Percentiles rank a stretch among this genome's conserved stretches.
These are phyloP conservation scores for Fregata magnificens DNA, from an alignment of 2,113 vertebrate species.

Conservation along the genomic window DNA sequence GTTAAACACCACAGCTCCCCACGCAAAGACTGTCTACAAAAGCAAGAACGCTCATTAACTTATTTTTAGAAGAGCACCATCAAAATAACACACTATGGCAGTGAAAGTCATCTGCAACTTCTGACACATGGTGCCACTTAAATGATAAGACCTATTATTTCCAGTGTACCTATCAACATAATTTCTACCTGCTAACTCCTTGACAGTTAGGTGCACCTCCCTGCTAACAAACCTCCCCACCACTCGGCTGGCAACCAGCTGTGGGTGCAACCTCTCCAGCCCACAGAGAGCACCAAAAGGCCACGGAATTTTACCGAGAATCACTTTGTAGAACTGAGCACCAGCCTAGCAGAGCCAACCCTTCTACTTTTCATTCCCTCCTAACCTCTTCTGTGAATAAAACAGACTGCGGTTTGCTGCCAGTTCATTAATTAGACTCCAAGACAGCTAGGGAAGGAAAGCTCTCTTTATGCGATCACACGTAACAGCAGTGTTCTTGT, in stretches of 20 bases:
- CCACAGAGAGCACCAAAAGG: background rate
- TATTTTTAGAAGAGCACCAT: background rate
- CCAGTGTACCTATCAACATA: background rate
- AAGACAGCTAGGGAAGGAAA: background rate
- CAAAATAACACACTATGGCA: background rate
- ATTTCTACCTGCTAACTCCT: background rate
- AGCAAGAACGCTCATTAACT: background rate
- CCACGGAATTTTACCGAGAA: background rate
- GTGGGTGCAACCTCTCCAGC: background rate
- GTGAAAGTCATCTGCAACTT: background rate
- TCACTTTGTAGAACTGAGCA: fast-evolving
- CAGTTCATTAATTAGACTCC: background rate
- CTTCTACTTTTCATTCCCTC: background rate
- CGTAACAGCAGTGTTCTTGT: fast-evolving
- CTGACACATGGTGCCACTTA: background rate
- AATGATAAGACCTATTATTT: background rate
- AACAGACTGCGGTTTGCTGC: fast-evolving
- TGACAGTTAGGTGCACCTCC: fast-evolving
- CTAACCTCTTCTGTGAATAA: background rate
- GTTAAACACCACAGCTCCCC: background rate
- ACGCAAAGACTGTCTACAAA: background rate
- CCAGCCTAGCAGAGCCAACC: background rate
- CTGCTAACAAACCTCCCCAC: background rate
- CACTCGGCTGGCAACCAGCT: background rate
- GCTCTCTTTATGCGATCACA: fast-evolving